Evolutionary conservation across 2,113 vertebrate genomes (phyloP).

Genomic region (Platysteira castanea): DNA sequence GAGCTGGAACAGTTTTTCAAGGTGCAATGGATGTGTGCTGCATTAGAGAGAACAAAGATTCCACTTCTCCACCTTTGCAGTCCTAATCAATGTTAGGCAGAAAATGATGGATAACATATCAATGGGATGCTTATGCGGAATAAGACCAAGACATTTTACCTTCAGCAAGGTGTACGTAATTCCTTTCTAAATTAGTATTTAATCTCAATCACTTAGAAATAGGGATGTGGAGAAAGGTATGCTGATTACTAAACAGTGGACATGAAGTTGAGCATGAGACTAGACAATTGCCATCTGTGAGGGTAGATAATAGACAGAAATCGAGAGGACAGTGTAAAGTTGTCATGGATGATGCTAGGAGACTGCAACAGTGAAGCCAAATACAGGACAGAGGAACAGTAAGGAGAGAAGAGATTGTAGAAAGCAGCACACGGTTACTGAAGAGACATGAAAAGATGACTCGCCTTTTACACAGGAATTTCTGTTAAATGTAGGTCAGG

Average conservation of each 20-base stretch:
- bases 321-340: not conserved
- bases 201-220: not conserved
- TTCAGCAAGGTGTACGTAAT: not conserved
- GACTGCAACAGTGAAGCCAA: not conserved
- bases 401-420: not conserved
- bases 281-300: not conserved
- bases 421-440: not conserved
- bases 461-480: not conserved
- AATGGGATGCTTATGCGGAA: not conserved
- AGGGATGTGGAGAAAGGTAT: not conserved
- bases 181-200: not conserved
- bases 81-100: not conserved
- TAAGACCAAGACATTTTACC: not conserved
- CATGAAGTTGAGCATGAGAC: not conserved
- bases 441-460: not conserved
- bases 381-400: not conserved
- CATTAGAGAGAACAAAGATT: not conserved
- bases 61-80: not conserved
- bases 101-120: not conserved
- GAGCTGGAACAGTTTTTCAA: not conserved
- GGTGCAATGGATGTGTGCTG: not conserved
- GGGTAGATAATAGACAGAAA: not conserved
- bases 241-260: not conserved
- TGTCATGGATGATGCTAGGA: not conserved
- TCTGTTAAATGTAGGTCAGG: not conserved